Conservation (phyloP, 2,113 vertebrate genomes). For the Chitala chitala region DNA sequence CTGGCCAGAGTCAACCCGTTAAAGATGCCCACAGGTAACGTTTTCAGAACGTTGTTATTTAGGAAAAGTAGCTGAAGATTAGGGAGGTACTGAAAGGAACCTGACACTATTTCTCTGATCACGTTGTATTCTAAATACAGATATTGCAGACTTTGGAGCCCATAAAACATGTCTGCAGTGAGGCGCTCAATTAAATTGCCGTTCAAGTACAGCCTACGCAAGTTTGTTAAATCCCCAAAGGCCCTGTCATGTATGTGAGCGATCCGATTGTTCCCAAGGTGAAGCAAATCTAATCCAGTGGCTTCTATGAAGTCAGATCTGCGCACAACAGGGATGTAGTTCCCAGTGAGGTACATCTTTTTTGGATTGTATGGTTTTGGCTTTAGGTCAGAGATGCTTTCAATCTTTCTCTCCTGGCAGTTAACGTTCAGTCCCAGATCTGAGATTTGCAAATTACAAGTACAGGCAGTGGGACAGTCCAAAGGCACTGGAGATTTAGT, state of each 20-base stretch:
- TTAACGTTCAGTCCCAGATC: constrained; percentile 97
- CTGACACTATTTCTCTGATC: constrained; percentile 78
- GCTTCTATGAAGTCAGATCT: constrained; percentile 85
- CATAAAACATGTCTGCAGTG: constrained; percentile 77
- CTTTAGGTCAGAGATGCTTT: constrained; percentile 83
- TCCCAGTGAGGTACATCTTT: constrained; percentile 96
- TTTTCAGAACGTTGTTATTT: constrained; percentile 91
- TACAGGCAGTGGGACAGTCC: constrained; percentile 90
- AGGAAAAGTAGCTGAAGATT: constrained; percentile 94
- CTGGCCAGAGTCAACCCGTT: constrained; percentile 78
- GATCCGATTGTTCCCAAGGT: constrained; percentile 93
- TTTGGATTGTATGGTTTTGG: constrained; percentile 97
- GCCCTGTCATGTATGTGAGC: constrained; percentile 79
- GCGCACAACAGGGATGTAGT: constrained; percentile 81
- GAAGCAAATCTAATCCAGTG: constrained; percentile 86
- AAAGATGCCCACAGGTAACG: constrained; percentile 79
- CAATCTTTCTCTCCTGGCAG: constrained; percentile 93
- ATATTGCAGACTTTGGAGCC: constrained; percentile 87
- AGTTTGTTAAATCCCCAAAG: constrained; percentile 81
- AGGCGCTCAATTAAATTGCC: constrained; percentile 88
- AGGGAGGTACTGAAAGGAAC: constrained; percentile 80
- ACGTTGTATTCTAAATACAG: constrained; percentile 95
- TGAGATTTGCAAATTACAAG: constrained; percentile 95
- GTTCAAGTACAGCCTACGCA: constrained; percentile 90
- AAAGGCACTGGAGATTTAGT: constrained; percentile 98